Conservation (phyloP, 2,113 vertebrate species). For the Eptesicus fuscus region DNA sequence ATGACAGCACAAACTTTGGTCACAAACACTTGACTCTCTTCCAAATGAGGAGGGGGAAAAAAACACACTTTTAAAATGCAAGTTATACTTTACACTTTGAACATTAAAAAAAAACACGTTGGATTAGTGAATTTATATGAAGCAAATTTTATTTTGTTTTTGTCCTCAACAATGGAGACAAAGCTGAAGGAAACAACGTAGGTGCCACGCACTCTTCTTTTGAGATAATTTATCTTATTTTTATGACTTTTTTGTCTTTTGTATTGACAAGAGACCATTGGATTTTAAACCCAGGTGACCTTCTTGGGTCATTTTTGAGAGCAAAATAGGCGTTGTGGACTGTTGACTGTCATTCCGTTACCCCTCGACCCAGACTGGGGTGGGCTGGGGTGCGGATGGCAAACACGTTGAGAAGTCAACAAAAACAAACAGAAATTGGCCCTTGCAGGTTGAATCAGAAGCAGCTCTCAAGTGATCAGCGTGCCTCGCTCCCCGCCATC, state of each 20-base stretch:
- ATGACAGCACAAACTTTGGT: not conserved
- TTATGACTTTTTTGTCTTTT: not conserved
- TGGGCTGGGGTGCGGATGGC: not conserved
- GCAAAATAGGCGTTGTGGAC: not conserved
- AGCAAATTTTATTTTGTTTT: not conserved
- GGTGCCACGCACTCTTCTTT: not conserved
- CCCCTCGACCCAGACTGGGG: not conserved
- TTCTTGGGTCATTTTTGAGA: not conserved
- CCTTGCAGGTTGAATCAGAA: not conserved
- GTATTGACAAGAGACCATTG: not conserved
- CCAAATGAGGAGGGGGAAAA: not conserved
- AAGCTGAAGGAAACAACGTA: not conserved
- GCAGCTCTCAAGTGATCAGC: not conserved
- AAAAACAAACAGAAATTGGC: not conserved
- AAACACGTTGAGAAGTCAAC: not conserved
- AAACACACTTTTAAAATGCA: not conserved
- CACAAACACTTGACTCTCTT: not conserved
- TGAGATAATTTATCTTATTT: not conserved
- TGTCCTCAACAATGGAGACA: not conserved
- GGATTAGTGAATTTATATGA: not conserved
- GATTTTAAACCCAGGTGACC: conserved; percentile 3
- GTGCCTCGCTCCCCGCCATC: fast-evolving
- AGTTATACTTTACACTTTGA: not conserved
- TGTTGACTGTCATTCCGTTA: not conserved
- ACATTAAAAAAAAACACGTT: not conserved